A percentile compares a stretch with the other conserved stretches of the same genome.
These are phyloP conservation scores for Datnioides undecimradiatus DNA, from an alignment of 2,113 vertebrate genomes.

Conservation along the genomic window DNA sequence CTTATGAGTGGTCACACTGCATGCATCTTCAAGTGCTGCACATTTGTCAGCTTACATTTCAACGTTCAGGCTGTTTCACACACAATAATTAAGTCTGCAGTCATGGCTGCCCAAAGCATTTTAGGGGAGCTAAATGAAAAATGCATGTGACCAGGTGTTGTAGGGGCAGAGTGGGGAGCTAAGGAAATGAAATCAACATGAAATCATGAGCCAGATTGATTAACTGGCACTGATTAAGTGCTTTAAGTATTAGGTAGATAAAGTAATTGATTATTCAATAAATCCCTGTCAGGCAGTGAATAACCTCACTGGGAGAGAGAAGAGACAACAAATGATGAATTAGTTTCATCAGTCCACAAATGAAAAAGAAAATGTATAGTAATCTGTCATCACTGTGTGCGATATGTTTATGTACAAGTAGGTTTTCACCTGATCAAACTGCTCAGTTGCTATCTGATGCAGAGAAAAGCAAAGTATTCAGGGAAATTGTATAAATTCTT, in stretches of 20 bases:
- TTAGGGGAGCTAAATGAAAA: constrained; percentile 54
- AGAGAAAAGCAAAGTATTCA: background rate
- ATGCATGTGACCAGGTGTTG: constrained; percentile 64
- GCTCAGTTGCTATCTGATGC: background rate
- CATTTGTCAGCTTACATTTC: constrained; percentile 58
- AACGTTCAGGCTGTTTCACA: constrained; percentile 46
- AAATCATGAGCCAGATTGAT: constrained; percentile 87
- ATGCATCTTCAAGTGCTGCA: constrained; percentile 42
- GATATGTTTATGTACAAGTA: background rate
- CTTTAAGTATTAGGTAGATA: constrained; percentile 90
- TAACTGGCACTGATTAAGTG: constrained; percentile 88
- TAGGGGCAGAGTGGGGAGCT: constrained; percentile 46
- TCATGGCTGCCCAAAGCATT: constrained; percentile 39
- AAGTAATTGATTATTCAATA: constrained; percentile 93
- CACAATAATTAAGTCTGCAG: constrained; percentile 52
- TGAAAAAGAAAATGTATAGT: constrained; percentile 50
- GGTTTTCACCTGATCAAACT: constrained; percentile 13
- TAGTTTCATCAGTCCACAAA: constrained; percentile 79
- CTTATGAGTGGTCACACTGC: constrained; percentile 51
- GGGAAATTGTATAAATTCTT: background rate
- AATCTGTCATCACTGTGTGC: constrained; percentile 37
- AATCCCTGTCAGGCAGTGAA: constrained; percentile 85
- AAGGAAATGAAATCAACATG: constrained; percentile 79
- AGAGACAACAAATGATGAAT: constrained; percentile 85
- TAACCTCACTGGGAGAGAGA: constrained; percentile 74